Conservation (phyloP, 2,797 vertebrate species). For the Chaetophractus vellerosus region DNA sequence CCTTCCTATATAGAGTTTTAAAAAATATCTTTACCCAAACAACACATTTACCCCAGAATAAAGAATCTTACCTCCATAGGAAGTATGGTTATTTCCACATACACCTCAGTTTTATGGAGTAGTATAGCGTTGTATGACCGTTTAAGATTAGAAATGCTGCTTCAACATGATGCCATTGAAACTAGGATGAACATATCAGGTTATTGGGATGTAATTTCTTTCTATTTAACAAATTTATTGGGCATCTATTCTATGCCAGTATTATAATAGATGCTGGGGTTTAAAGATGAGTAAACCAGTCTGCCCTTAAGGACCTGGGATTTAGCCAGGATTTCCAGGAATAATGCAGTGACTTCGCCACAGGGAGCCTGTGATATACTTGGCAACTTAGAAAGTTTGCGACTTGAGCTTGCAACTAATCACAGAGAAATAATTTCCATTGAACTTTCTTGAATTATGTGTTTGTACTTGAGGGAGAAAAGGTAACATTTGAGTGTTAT, state of each 20-base stretch:
- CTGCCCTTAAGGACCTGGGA: background rate
- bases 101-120: background rate
- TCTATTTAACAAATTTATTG: background rate
- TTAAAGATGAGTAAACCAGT: background rate
- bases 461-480: background rate
- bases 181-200: background rate
- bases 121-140: rapidly evolving
- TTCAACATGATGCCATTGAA: rapidly evolving
- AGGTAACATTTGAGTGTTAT: background rate
- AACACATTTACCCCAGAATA: background rate
- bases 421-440: conserved; percentile 41
- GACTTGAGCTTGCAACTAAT: conserved; percentile 12
- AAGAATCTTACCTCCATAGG: background rate
- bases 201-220: background rate
- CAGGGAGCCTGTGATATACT: conserved; percentile 33
- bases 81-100: rapidly evolving
- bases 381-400: conserved; percentile 25
- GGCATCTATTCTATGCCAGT: rapidly evolving
- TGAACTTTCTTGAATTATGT: background rate
- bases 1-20: background rate
- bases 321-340: conserved; percentile 39
- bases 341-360: background rate
- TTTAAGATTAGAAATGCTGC: background rate
- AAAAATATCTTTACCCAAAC: background rate
- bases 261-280: background rate